phyloP scores from a whole-genome alignment of 1,140 invertebrate genomes.

The Platorchestia sp. region DNA sequence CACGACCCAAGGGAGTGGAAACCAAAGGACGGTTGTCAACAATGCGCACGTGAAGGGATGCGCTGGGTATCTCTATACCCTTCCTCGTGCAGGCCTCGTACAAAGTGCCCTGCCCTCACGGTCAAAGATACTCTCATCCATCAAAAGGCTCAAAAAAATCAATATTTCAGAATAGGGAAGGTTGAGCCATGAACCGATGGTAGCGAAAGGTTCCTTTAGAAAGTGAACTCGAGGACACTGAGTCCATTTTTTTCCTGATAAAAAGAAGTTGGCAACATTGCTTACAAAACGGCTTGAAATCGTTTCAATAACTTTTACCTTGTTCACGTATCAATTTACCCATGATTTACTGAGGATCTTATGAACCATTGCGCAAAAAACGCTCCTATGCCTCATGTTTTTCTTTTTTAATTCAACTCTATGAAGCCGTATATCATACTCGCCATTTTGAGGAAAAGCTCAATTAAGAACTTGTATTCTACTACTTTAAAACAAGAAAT shows the following conservation, averaged over 20 bases:
- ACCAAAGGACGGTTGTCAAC: not conserved
- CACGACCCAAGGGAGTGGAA: not conserved
- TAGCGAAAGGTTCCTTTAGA: not conserved
- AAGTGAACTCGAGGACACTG: not conserved
- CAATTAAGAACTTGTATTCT: too few species aligned
- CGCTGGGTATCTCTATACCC: not conserved
- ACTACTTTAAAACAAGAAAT: too few species aligned
- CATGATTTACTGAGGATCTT: not conserved
- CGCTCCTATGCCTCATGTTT: too few species aligned
- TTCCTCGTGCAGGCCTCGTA: too few species aligned
- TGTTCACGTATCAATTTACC: not conserved
- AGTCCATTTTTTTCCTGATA: not conserved
- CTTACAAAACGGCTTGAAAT: not conserved
- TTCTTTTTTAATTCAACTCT: too few species aligned
- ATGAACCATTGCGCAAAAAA: not conserved
- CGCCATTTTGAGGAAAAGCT: too few species aligned
- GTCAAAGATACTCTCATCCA: not conserved
- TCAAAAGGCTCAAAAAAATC: slow-evolving; percentile 22
- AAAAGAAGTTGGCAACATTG: not conserved
- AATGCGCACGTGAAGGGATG: not conserved
- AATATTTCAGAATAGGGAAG: not conserved
- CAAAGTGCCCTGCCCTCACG: not conserved
- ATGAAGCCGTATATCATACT: too few species aligned
- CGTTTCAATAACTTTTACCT: not conserved
- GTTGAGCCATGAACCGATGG: not conserved